Evolutionary conservation across 2,888 invertebrate genomes (phyloP), one percentile per base, ranked within the genome.

Genomic region (Acholoe squamosa): DNA sequence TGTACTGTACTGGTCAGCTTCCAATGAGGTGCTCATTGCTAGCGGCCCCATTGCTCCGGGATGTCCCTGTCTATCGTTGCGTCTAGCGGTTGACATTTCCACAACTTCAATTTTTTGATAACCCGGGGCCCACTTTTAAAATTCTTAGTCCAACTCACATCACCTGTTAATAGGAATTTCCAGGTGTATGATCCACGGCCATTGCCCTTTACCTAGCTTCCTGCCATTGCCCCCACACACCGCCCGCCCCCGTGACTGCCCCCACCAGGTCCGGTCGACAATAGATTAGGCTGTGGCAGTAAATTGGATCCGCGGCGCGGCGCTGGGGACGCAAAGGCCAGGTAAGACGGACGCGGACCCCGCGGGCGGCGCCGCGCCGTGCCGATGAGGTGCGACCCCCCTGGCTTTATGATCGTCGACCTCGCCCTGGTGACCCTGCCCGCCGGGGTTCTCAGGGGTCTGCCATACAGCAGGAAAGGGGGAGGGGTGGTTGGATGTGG

Each of bases 341-440:
- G 80, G 80, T 80, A 80, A 80, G 80, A 80, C 25, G 80, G 80
- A 80, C 80, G 80, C 80, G 80, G 80, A 0, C 34, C 80, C 80
- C 34, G 7, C 5, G 80, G 80, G 77, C 77, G 77, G 33, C 12
- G 77, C 76, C 5, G 28, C n/a, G 76, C 76, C 76, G 76, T 10
- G 43, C 71, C 28, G 67, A 7, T 16, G 22, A 16, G 67, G 14
- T 14, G 33, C 80, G 80, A 80, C 33, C 80, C 80, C 80, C 80
- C 80, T 80, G 80, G 80, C 80, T 80, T 80, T 80, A 80, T 80
- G 80, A 80, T 80, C 34, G 80, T 25, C 80, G 34, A 33, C 80
- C 80, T 43, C 80, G 34, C 34, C 80, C 76, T 76, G 76, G 3
- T 10, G 76, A n/a, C 76, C 19, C 31, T 25, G 31, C 28, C 28